Percentiles rank a stretch among this genome's conserved stretches.
These are phyloP conservation scores for Nudaria mundana DNA, from an alignment of 2,888 invertebrate species.

Conservation along the genomic window DNA sequence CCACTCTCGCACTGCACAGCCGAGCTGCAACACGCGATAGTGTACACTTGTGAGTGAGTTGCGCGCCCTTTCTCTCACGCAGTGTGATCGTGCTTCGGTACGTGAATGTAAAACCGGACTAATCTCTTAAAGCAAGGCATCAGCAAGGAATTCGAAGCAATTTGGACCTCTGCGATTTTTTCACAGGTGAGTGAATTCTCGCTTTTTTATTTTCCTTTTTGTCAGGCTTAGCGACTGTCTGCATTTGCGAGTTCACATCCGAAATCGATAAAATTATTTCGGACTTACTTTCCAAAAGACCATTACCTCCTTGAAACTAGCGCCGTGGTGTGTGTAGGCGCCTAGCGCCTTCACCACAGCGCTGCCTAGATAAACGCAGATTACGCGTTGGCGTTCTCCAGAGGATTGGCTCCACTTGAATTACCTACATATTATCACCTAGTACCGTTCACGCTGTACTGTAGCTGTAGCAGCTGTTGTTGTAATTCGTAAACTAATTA, in stretches of 20 bases:
- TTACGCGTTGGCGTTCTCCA: conserved; percentile 50
- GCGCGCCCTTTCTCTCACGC: conserved; percentile 79
- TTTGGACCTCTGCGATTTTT: conserved; percentile 53
- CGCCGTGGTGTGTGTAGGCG: conserved; percentile 28
- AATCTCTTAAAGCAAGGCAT: conserved; percentile 64
- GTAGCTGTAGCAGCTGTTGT: conserved; percentile 45
- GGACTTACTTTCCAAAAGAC: conserved; percentile 58
- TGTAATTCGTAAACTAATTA: conserved; percentile 34
- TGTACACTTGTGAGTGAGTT: conserved; percentile 64
- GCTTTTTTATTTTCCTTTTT: conserved; percentile 31
- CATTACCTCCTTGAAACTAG: conserved; percentile 45
- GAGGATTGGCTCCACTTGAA: conserved; percentile 38
- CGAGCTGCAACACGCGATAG: conserved; percentile 66
- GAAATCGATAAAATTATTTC: conserved; percentile 39
- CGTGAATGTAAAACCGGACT: conserved; percentile 79
- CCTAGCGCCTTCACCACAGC: conserved; percentile 28
- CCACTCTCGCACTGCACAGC: conserved; percentile 61
- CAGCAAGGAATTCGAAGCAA: conserved; percentile 54
- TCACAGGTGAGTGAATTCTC: conserved; percentile 55
- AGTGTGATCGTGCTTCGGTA: conserved; percentile 75
- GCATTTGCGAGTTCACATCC: conserved; percentile 54
- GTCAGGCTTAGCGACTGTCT: conserved; percentile 54
- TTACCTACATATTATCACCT: conserved; percentile 32
- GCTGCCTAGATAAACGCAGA: conserved; percentile 43
- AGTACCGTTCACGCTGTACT: conserved; percentile 34